A percentile compares a stretch with the other conserved stretches of the same genome.
These are phyloP conservation scores for Anaspis maculata DNA, from an alignment of 2,888 invertebrate genomes.

Conservation along the genomic window DNA sequence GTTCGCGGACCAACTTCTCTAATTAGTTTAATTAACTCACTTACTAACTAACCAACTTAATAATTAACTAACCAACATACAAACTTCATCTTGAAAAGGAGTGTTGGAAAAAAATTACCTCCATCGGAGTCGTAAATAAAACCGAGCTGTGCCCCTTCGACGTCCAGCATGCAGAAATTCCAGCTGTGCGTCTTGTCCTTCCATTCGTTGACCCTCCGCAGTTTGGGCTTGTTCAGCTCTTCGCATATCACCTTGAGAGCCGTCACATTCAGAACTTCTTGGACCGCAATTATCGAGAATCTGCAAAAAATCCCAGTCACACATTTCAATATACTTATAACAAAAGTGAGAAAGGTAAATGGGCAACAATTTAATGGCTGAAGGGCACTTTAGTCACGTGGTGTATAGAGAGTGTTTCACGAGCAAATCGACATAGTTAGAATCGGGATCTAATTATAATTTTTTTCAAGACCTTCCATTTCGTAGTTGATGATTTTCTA, in stretches of 20 bases:
- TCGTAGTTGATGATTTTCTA: too few relatives aligned
- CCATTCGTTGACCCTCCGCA: constrained; percentile 58
- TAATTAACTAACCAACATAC: neutral
- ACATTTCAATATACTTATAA: neutral
- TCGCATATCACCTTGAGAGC: constrained; percentile 62
- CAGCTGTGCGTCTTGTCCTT: constrained; percentile 14
- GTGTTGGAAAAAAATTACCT: constrained; percentile 18
- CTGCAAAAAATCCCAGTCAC: constrained; percentile 44
- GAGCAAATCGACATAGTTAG: too few relatives aligned
- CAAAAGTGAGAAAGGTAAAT: neutral
- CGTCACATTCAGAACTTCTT: constrained; percentile 59
- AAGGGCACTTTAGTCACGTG: neutral
- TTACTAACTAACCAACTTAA: constrained; percentile 1
- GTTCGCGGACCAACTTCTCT: too few relatives aligned
- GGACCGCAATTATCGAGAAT: constrained; percentile 64
- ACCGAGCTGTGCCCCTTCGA: constrained; percentile 36
- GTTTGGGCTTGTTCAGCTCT: constrained; percentile 57
- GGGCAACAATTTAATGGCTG: neutral
- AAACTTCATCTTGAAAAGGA: neutral
- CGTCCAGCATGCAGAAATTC: constrained; percentile 26
- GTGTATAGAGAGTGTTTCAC: too few relatives aligned
- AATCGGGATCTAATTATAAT: too few relatives aligned
- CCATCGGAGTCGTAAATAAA: constrained; percentile 42
- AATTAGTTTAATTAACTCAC: too few relatives aligned
- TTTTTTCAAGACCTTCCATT: too few relatives aligned